Base-by-base conservation (phyloP, 2,113 vertebrate species). In the Rattus rattus region DNA sequence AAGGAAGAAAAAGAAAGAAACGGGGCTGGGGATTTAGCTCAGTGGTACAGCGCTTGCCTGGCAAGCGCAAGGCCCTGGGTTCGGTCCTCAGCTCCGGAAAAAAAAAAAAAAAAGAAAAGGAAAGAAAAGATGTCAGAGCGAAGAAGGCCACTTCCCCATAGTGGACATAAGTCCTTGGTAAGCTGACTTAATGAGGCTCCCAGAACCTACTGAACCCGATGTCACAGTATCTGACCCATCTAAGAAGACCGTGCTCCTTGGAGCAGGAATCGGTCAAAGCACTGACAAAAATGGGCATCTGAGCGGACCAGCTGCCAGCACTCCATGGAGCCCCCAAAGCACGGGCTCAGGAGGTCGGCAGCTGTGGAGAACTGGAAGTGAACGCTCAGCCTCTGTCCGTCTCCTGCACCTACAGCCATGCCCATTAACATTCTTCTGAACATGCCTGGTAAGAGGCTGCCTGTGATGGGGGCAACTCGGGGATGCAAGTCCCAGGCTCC, bases 321-420 rank as follows among this genome's bases (percentile, higher is more conserved):
- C 13, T 83, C 11, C 36, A 43, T 4, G 76, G 20, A 33, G 28
- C 47, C 11, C 0, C 47, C 1, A 85, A 76, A 47, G 49, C 47
- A 59, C 13, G 36, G 7, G 17, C 56, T 30, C 22, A 75, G 83
- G 49, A 81, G 24, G n/a, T 22, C 9, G 77, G 52, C 2, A 20
- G 33, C 75, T 20, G 13, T 26, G 52, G 54, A 56, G 65, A 52
- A 36, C 5, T 7, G 3, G 7, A 24, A 39, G 36, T 39, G 52
- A n/a, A 24, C 19, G 3, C 3, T 0, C 43, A 1, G 22, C 61
- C 49, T 63, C 7, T 13, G 5, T 20, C n/a, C 0, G 30, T 7
- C 67, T 63, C 84, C 76, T 28, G 54, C 17, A 2, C 16, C 12
- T 22, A n/a, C 8, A 39, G 54, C 22, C 8, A 19, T 2, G n/a